Percentiles rank a stretch among this genome's conserved stretches.
Evolutionary conservation across 1,140 invertebrate genomes (phyloP).

Genomic region (Solenopsis fugax): DNA sequence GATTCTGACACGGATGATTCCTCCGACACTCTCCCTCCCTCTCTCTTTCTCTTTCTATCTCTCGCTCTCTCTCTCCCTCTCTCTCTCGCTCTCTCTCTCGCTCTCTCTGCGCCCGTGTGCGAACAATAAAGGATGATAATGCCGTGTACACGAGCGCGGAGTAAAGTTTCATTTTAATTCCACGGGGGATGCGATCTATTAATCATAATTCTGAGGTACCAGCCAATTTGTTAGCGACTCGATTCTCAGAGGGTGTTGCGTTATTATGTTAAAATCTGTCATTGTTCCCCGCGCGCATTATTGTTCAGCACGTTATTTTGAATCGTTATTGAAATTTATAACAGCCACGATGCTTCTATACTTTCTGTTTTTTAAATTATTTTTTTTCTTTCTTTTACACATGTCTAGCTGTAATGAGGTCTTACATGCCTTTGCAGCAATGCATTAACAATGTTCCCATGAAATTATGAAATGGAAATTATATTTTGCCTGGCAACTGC

Average conservation of each 20-base stretch:
- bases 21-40: background rate
- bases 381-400: background rate
- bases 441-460: constrained; percentile 17
- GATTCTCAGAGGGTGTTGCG: constrained; percentile 39
- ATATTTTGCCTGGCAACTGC: constrained; percentile 1
- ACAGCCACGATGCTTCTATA: background rate
- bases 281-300: constrained; percentile 42
- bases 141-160: constrained; percentile 40
- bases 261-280: constrained; percentile 71
- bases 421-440: background rate
- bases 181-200: constrained; percentile 66
- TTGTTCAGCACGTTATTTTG: background rate
- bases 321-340: constrained; percentile 55
- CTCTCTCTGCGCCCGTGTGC: background rate
- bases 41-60: no score
- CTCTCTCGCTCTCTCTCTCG: background rate
- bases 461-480: background rate
- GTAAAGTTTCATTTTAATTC: constrained; percentile 72
- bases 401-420: background rate
- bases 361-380: constrained; percentile 14
- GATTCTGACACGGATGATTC: constrained; percentile 60
- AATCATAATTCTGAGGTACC: constrained; percentile 71
- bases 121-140: constrained; percentile 65
- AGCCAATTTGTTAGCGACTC: constrained; percentile 71
- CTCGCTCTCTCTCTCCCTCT: background rate